Conservation (phyloP, 2,797 vertebrate species). For the Xiphophorus birchmanni region DNA sequence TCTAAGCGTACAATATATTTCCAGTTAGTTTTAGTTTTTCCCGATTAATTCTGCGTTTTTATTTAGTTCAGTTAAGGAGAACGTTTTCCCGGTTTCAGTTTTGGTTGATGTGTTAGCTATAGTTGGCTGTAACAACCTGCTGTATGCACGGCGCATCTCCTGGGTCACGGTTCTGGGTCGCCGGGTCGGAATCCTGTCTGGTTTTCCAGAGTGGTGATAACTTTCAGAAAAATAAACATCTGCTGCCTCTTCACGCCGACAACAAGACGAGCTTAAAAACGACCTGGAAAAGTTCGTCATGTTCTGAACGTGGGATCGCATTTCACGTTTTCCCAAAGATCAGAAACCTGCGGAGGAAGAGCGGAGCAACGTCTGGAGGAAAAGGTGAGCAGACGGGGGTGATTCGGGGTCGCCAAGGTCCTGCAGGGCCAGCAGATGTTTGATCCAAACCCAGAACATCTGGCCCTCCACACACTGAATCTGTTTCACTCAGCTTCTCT, state of each 20-base stretch:
- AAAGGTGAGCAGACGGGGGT: slow-evolving; percentile 50
- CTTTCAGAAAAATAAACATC: slow-evolving; percentile 81
- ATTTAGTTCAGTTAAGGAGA: too few relatives aligned
- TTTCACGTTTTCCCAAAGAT: neutral
- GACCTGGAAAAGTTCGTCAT: slow-evolving; percentile 39
- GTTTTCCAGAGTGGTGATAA: slow-evolving; percentile 77
- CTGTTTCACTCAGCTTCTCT: slow-evolving; percentile 75
- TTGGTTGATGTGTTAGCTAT: too few relatives aligned
- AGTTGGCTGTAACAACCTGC: slow-evolving; percentile 7
- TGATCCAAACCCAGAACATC: slow-evolving; percentile 76
- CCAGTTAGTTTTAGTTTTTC: too few relatives aligned
- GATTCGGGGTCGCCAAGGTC: slow-evolving; percentile 62
- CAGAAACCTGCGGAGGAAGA: neutral
- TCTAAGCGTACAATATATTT: too few relatives aligned
- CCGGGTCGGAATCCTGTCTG: slow-evolving; percentile 74
- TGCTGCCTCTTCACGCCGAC: slow-evolving; percentile 69
- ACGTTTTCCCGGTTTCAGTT: too few relatives aligned
- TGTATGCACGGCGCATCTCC: slow-evolving; percentile 35
- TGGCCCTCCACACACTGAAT: slow-evolving; percentile 73
- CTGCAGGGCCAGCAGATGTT: slow-evolving; percentile 74
- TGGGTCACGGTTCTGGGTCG: slow-evolving; percentile 70
- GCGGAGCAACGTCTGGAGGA: slow-evolving; percentile 8
- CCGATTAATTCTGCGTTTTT: too few relatives aligned
- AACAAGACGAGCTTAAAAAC: slow-evolving; percentile 73
- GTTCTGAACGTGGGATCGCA: neutral